Conservation (phyloP, 2,113 vertebrate genomes). For the Neolamprologus devosi region DNA sequence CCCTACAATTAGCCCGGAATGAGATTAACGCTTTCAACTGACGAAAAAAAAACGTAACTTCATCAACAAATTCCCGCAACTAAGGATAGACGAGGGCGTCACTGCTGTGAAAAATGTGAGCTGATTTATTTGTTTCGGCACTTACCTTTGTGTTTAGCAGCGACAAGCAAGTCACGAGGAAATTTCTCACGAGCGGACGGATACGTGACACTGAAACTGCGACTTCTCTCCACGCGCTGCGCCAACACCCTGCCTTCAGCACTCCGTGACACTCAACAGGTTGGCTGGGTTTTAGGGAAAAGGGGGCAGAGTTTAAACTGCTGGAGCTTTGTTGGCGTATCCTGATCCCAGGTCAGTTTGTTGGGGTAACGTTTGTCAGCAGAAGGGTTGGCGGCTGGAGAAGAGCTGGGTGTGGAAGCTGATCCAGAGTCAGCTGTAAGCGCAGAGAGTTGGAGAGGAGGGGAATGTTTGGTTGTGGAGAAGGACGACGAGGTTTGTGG, state of each 20-base stretch:
- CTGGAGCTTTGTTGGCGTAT: not conserved
- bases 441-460: not conserved
- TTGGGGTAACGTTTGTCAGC: not conserved
- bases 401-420: not conserved
- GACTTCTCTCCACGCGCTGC: not conserved
- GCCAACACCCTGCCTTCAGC: conserved; percentile 57
- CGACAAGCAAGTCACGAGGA: not conserved
- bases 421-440: conserved; percentile 20
- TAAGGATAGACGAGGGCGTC: not conserved
- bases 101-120: not conserved
- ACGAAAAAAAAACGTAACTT: not conserved
- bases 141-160: conserved; percentile 26
- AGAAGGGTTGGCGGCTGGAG: accelerated
- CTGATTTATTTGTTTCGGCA: not conserved
- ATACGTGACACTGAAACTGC: not conserved
- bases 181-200: not conserved
- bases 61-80: not conserved
- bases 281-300: conserved; percentile 40
- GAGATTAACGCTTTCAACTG: not conserved
- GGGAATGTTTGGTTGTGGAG: not conserved
- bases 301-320: conserved; percentile 41
- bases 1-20: not conserved
- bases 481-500: not conserved
- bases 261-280: conserved; percentile 63
- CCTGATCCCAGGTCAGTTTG: conserved; percentile 41